These are phyloP conservation scores for Pristionchus fissidentatus DNA, from an alignment of 2,888 invertebrate genomes.

Conservation along the genomic window DNA sequence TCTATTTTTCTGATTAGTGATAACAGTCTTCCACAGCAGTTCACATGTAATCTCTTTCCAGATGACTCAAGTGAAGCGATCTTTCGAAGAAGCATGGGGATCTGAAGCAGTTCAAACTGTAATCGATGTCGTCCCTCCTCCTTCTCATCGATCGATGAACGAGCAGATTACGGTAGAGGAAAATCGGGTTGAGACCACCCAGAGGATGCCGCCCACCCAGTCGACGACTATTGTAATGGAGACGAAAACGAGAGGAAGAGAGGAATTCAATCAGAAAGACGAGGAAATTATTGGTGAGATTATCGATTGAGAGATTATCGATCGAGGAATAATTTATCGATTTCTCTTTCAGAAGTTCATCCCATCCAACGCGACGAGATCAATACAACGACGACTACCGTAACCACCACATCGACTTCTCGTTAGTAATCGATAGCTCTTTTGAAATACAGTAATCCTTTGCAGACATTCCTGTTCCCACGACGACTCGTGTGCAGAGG, in stretches of 20 bases:
- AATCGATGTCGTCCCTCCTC: constrained; percentile 8
- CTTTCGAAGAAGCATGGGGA: constrained; percentile 31
- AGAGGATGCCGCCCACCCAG: neutral
- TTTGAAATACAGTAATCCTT: neutral
- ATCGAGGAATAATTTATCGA: neutral
- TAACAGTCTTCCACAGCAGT: too few relatives aligned
- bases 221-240: constrained; percentile 8
- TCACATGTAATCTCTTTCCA: constrained; percentile 27
- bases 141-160: neutral
- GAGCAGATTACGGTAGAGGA: constrained; percentile 3
- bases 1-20: neutral
- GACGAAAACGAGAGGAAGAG: constrained; percentile 1
- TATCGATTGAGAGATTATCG: neutral
- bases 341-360: constrained; percentile 2
- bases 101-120: constrained; percentile 17
- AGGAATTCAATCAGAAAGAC: constrained; percentile 36
- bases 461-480: constrained; percentile 29
- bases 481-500: neutral
- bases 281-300: neutral
- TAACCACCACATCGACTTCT: constrained; percentile 13
- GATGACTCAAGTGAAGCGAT: neutral
- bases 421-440: neutral
- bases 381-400: constrained; percentile 20
- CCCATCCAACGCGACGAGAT: neutral
- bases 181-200: constrained; percentile 3